Conservation (phyloP, 2,113 vertebrate genomes). For the Orientallactaga bullata region DNA sequence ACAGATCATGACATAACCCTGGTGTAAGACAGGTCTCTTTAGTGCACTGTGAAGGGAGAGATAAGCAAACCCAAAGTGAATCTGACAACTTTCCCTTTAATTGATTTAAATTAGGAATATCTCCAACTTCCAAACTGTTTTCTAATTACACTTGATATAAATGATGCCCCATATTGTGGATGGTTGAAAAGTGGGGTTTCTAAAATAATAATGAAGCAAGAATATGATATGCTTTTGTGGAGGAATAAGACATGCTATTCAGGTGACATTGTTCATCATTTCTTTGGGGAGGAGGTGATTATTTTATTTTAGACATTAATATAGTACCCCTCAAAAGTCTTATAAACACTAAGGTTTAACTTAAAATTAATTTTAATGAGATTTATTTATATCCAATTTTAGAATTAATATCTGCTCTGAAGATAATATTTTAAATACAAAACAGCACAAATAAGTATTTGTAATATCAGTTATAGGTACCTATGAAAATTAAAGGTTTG, state of each 20-base stretch:
- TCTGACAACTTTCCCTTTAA: slow-evolving; percentile 79
- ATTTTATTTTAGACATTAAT: slow-evolving; percentile 43
- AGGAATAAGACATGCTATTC: slow-evolving; percentile 28
- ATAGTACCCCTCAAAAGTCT: neutral
- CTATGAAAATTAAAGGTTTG: slow-evolving; percentile 5
- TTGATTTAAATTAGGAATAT: slow-evolving; percentile 82
- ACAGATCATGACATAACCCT: slow-evolving; percentile 58
- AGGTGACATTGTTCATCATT: slow-evolving; percentile 34
- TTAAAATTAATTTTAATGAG: slow-evolving; percentile 64
- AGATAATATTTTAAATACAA: slow-evolving; percentile 50
- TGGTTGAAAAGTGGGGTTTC: slow-evolving; percentile 60
- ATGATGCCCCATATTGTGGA: slow-evolving; percentile 50
- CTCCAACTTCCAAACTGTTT: slow-evolving; percentile 79
- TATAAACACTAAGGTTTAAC: neutral
- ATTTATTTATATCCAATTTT: slow-evolving; percentile 59
- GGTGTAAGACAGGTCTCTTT: slow-evolving; percentile 69
- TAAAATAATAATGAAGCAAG: slow-evolving; percentile 61
- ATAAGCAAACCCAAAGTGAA: slow-evolving; percentile 75
- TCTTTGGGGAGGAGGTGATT: neutral
- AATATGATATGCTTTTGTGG: slow-evolving; percentile 65
- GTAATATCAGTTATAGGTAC: neutral
- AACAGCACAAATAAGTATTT: slow-evolving; percentile 8
- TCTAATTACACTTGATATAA: slow-evolving; percentile 75
- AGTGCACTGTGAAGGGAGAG: slow-evolving; percentile 44
- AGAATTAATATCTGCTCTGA: slow-evolving; percentile 13